Base-by-base conservation (phyloP, 2,797 vertebrate species). In the Apodemus agrarius region DNA sequence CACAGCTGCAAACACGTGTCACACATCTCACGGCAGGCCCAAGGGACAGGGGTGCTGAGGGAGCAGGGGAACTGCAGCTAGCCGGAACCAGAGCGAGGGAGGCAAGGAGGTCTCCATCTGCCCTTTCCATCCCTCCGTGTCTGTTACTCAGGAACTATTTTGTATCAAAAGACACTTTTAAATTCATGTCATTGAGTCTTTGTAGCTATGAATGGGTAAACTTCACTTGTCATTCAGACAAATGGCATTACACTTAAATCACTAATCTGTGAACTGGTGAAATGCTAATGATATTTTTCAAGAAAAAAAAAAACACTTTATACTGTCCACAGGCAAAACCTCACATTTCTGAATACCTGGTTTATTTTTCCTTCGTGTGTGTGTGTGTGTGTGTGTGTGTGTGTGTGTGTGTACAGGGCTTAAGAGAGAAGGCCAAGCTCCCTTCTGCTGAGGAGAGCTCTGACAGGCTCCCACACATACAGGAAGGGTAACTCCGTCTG, bases 401-500 rank as follows among this genome's bases (percentile, higher is more conserved):
- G 9, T 17, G 75, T 17, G 1, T 7, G 21, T 14, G 19, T 14
- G 6, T 46, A 11, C 61, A 49, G 43, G 3, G 7, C 37, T 79
- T 54, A n/a, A 54, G 9, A 81, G 75, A 46, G 40, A 65, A 26
- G 22, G n/a, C 67, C 10, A 29, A 59, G n/a, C 11, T 61, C 49
- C 63, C 13, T 78, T 85, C 54, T 11, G 1, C 34, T 4, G 1
- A 46, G 75, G 67, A 52, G 19, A 21, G 31, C 2, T 3, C 12
- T 17, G 34, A 75, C 24, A 3, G 11, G 0, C 0, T 1, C 43
- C 1, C 37, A 40, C 21, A 6, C 91, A 34, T 0, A 2, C 3
- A n/a, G 12, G 40, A 61, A 34, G 2, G 59, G 76, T n/a, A 43
- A 40, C 52, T 10, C 13, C 11, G 26, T 40, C 91, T 75, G 31